Conservation (phyloP, 2,888 invertebrate species). For the Melinaea marsaeus region DNA sequence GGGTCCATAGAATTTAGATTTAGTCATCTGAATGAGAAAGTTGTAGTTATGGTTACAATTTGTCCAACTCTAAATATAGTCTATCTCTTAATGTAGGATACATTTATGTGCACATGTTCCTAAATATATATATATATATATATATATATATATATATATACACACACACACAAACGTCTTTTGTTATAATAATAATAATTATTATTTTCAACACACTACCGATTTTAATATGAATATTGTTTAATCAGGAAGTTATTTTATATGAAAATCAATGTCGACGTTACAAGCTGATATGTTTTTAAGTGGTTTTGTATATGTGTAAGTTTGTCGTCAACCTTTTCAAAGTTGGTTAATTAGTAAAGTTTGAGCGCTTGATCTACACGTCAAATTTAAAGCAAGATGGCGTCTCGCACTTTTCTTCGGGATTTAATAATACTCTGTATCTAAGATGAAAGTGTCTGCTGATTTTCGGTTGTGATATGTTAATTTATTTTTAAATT, state of each 20-base stretch:
- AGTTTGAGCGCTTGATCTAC: constrained; percentile 2
- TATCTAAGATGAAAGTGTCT: neutral
- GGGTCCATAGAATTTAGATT: constrained; percentile 24
- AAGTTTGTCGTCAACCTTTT: neutral
- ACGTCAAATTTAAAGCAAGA: neutral
- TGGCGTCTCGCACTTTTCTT: neutral
- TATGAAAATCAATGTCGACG: too few relatives aligned
- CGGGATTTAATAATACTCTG: neutral
- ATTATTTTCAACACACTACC: neutral
- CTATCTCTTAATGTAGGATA: too few relatives aligned
- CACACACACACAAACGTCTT: too few relatives aligned
- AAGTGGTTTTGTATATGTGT: neutral
- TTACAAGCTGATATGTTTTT: neutral
- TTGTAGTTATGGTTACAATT: constrained; percentile 16
- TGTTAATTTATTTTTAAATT: too few relatives aligned
- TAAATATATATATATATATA: too few relatives aligned
- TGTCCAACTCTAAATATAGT: constrained; percentile 11
- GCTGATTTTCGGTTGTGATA: too few relatives aligned
- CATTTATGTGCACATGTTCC: too few relatives aligned
- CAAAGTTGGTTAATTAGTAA: constrained; percentile 5
- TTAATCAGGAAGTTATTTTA: too few relatives aligned
- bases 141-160: too few relatives aligned
- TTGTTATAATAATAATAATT: neutral
- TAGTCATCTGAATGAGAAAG: constrained; percentile 22
- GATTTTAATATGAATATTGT: too few relatives aligned